Evolutionary conservation across 1,140 invertebrate genomes (phyloP), one percentile per base, ranked within the genome.

Genomic region (Mizuhopecten yessoensis): DNA sequence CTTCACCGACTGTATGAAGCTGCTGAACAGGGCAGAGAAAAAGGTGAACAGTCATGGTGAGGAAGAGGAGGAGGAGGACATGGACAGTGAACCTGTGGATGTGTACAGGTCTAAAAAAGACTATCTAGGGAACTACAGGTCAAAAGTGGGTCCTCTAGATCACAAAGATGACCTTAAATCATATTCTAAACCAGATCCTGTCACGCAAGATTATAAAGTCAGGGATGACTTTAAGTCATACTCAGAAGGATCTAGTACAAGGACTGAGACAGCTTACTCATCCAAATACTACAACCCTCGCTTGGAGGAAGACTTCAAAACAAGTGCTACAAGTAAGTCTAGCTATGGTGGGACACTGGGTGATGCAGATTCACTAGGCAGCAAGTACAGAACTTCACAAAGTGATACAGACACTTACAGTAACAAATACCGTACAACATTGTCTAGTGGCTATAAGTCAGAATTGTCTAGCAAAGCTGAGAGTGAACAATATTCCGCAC

Each of bases 1-100:
- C 87, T 93, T 96, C n/a, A 95, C 93, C 3, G 96, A 96, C 88
- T 96, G 96, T 90, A 94, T 96, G 92, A 95, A 95, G 88, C 91
- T 96, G 29, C 91, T 96, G 42, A 96, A 95, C 89, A 90, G 94
- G 90, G 96, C 96, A 33, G 96, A 96, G 89, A 96, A 95, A 91
- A 96, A 96, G 75, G 93, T 96, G 33, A 90, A 95, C 87, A 91
- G 91, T 90, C 86, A 89, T 34, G 91, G 88, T 33, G 87, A 57
- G 29, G 90, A 89, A 0, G 34, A 34, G 15, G 91, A 91, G n/a
- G 91, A 91, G 33, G 88, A 88, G 2, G 88, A 88, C 29, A 91
- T 91, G 49, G 90, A 34, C 7, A 36, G 29, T 34, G 89, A 34
- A 17, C 1, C 23, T 7, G 45, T 23, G 10, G 45, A 33, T 89